These are phyloP conservation scores for Nasonia giraulti DNA, from an alignment of 1,140 invertebrate species.

Conservation along the genomic window DNA sequence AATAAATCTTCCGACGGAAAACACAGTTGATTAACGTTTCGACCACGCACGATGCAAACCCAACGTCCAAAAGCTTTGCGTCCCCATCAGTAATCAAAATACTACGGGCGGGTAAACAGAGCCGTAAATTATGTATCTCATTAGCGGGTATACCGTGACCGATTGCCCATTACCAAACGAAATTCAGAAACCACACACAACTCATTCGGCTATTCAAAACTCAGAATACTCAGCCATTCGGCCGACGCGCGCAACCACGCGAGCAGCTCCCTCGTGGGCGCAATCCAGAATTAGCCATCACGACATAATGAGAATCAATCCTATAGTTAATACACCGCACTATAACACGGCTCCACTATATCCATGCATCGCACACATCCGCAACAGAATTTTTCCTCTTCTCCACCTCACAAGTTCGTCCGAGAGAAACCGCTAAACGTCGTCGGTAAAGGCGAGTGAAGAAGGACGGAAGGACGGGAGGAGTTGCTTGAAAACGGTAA, in stretches of 20 bases:
- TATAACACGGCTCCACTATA: not conserved
- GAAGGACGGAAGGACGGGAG: not conserved
- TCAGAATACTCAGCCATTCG: not conserved
- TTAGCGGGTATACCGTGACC: not conserved
- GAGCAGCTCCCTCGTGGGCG: not conserved
- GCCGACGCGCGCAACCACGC: not conserved
- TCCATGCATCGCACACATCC: not conserved
- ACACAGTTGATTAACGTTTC: not conserved
- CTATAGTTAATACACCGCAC: not conserved
- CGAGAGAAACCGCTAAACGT: not conserved
- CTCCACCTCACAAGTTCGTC: not conserved
- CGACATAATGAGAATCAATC: conserved; percentile 4
- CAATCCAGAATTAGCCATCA: not conserved
- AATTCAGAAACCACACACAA: not conserved
- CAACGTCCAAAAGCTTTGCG: not conserved
- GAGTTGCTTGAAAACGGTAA: conserved; percentile 52
- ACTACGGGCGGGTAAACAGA: not conserved
- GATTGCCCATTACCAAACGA: not conserved
- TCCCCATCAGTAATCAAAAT: not conserved
- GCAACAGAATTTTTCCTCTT: not conserved
- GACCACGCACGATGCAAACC: too few relatives aligned
- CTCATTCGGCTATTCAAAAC: not conserved
- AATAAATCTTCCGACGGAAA: too few relatives aligned
- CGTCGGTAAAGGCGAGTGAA: not conserved
- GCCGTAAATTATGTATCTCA: not conserved